Conservation (phyloP, 2,113 vertebrate species). For the Gnathonemus echidnorhynchus region DNA sequence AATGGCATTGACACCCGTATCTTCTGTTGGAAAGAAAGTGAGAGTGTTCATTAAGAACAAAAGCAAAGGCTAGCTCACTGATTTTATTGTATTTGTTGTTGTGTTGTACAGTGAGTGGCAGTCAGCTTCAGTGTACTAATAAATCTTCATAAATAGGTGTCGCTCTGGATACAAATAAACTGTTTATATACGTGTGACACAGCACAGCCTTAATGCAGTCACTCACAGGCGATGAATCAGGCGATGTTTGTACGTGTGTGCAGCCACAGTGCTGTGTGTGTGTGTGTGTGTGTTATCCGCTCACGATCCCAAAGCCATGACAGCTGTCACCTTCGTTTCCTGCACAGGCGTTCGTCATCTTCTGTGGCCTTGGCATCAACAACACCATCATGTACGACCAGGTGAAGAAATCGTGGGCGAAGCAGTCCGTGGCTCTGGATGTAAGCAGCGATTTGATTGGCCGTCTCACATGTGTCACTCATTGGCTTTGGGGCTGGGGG, state of each 20-base stretch:
- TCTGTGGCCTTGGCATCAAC: slow-evolving; percentile 97
- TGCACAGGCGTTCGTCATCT: slow-evolving; percentile 94
- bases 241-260: background rate
- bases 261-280: background rate
- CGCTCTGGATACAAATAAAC: background rate
- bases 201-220: background rate
- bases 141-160: background rate
- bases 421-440: slow-evolving; percentile 95
- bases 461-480: background rate
- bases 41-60: background rate
- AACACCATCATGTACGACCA: slow-evolving; percentile 99
- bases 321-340: slow-evolving; percentile 25
- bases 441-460: slow-evolving; percentile 60
- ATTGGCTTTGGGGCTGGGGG: background rate
- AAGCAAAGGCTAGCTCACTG: background rate
- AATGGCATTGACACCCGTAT: background rate
- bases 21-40: background rate
- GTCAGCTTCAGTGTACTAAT: background rate
- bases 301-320: background rate
- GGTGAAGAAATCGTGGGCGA: slow-evolving; percentile 99
- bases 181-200: background rate
- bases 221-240: background rate
- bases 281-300: background rate
- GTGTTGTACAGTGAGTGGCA: background rate
- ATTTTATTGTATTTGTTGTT: background rate